phyloP scores from a whole-genome alignment of 2,113 vertebrate genomes.

The Neopipo cinnamomea region DNA sequence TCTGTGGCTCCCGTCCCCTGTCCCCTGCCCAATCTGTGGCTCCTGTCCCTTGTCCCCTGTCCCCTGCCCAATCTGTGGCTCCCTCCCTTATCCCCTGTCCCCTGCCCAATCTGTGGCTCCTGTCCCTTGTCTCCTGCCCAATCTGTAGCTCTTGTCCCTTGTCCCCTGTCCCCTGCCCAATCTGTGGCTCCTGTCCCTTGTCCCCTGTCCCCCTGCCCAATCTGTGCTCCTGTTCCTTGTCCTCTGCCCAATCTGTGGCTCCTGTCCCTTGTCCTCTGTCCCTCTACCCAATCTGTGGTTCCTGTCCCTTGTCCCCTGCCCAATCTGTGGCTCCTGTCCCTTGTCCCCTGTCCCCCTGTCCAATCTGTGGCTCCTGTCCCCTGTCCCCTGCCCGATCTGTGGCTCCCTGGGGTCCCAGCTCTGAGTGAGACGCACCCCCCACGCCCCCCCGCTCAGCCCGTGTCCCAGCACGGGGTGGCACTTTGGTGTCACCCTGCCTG shows the following conservation, averaged over 20 bases:
- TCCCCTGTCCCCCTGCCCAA: neutral
- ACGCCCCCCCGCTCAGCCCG: neutral
- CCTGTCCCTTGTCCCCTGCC: neutral
- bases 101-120: too few relatives aligned
- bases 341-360: neutral
- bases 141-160: too few relatives aligned
- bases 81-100: neutral
- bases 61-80: neutral
- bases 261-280: neutral
- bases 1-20: neutral
- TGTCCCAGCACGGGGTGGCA: neutral
- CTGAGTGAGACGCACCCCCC: fast-evolving
- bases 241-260: fast-evolving
- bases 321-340: neutral
- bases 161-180: too few relatives aligned
- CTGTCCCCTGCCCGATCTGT: neutral
- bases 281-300: neutral
- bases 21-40: fast-evolving
- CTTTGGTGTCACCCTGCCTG: neutral
- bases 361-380: neutral
- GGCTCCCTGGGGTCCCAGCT: too few relatives aligned
- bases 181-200: neutral
- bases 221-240: neutral
- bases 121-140: too few relatives aligned
- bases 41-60: neutral